phyloP scores from a whole-genome alignment of 2,113 vertebrate genomes.

The Tilapia sparmanii region DNA sequence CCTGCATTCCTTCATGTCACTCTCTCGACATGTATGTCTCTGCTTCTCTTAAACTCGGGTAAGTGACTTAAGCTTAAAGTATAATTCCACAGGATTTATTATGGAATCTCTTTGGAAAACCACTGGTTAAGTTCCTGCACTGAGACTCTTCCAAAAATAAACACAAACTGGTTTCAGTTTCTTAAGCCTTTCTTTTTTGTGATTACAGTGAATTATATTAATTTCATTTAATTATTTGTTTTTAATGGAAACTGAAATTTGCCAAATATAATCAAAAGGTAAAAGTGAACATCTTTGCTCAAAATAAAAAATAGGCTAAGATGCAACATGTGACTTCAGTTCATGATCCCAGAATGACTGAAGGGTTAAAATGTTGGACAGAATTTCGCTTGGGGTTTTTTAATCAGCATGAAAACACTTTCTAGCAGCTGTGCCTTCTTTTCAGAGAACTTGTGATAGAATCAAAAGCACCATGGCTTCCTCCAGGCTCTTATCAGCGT shows the following conservation, averaged over 20 bases:
- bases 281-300: neutral
- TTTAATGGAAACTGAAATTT: neutral
- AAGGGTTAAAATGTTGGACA: neutral
- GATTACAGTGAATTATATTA: neutral
- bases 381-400: neutral
- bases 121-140: accelerated
- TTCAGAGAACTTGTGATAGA: slow-evolving; percentile 44
- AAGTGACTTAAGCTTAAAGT: neutral
- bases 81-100: accelerated
- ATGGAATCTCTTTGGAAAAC: neutral
- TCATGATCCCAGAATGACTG: neutral
- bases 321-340: neutral
- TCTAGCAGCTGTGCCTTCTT: neutral
- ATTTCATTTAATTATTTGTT: neutral
- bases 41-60: neutral
- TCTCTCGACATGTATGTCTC: neutral
- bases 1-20: slow-evolving; percentile 26
- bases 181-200: accelerated
- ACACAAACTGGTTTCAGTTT: neutral
- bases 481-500: neutral
- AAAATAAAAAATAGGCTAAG: neutral
- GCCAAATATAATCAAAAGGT: neutral
- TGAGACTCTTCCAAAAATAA: neutral
- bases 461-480: neutral
- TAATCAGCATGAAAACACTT: neutral